Conservation (phyloP, 2,888 invertebrate species). For the Folsomia manolachei region DNA sequence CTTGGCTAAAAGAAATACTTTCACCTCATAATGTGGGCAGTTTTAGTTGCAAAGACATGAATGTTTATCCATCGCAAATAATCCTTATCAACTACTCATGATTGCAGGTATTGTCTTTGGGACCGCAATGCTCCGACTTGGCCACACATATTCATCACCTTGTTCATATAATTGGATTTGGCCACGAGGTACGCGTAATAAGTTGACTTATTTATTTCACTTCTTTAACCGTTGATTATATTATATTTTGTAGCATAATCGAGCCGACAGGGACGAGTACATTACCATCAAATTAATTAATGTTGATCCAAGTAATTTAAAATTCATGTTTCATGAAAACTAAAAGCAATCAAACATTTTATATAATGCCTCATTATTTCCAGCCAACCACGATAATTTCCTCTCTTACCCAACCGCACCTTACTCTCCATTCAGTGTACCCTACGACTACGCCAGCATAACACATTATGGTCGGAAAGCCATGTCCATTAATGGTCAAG, state of each 20-base stretch:
- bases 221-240: no score
- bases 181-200: no score
- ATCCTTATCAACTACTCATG: no score
- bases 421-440: neutral
- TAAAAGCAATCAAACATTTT: no score
- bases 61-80: no score
- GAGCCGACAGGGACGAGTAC: neutral
- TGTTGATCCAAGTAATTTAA: neutral
- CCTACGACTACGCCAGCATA: neutral
- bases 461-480: neutral
- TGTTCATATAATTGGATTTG: constrained; percentile 1
- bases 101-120: neutral
- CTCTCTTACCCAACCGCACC: neutral
- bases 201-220: no score
- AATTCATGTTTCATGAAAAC: no score
- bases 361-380: no score
- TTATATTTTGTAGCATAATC: no score
- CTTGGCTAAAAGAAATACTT: no score
- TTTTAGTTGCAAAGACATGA: no score
- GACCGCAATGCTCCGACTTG: neutral
- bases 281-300: neutral
- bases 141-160: neutral
- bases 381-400: neutral
- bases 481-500: neutral
- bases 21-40: no score